phyloP scores from a whole-genome alignment of 2,797 vertebrate genomes.

The Falco novaeseelandiae region DNA sequence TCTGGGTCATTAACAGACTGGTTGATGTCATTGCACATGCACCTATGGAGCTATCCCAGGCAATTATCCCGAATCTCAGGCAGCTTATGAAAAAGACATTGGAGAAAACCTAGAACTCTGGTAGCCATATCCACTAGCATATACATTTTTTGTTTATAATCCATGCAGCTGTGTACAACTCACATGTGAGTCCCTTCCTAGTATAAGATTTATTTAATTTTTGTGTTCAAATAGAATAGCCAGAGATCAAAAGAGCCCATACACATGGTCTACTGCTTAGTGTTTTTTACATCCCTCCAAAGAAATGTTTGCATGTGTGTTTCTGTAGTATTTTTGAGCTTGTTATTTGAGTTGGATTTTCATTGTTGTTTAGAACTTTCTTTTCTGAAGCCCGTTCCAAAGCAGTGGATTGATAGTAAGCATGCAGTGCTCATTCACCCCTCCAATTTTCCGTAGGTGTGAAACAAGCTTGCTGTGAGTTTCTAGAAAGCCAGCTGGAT shows the following conservation, averaged over 20 bases:
- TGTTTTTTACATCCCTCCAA: background rate
- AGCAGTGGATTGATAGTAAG: constrained; percentile 9
- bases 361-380: background rate
- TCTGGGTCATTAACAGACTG: background rate
- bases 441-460: constrained; percentile 84
- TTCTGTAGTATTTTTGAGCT: background rate
- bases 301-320: background rate
- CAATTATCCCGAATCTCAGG: background rate
- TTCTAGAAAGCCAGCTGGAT: constrained; percentile 96
- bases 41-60: background rate
- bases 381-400: constrained; percentile 24
- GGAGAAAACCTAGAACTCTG: background rate
- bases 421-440: constrained; percentile 44
- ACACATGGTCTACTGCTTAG: background rate
- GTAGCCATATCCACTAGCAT: background rate
- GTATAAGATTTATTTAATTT: background rate
- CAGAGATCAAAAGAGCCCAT: background rate
- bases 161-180: background rate
- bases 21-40: background rate
- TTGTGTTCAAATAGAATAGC: background rate
- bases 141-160: background rate
- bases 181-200: background rate
- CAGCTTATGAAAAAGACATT: background rate
- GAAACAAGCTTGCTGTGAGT: constrained; percentile 98
- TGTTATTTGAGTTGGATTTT: background rate